phyloP scores from a whole-genome alignment of 2,113 vertebrate species.

The Phrynosoma blainvillii region DNA sequence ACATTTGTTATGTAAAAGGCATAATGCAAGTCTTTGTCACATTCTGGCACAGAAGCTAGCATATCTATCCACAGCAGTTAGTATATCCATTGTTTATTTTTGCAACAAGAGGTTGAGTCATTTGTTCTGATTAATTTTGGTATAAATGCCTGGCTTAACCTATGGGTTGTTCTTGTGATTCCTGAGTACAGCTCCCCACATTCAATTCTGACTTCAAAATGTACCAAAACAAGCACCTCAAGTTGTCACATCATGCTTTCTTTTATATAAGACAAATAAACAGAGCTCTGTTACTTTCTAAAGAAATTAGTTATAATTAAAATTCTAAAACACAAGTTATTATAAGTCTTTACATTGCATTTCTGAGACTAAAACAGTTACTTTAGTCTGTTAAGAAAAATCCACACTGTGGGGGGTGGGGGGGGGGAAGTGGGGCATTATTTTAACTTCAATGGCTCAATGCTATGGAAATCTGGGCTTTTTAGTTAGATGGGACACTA shows the following conservation, averaged over 20 bases:
- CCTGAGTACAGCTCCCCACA: not conserved
- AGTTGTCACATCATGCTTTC: not conserved
- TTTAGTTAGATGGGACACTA: no score
- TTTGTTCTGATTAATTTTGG: not conserved
- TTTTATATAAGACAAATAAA: not conserved
- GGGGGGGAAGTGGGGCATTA: no score
- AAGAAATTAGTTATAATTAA: no score
- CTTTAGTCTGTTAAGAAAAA: no score
- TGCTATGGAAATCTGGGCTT: no score
- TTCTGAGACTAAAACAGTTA: no score
- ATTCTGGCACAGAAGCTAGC: not conserved
- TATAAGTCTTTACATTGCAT: no score
- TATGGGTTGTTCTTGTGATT: not conserved
- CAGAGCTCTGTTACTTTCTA: not conserved
- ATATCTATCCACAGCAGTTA: not conserved
- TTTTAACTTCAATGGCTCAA: no score
- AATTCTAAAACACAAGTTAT: no score
- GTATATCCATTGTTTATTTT: not conserved
- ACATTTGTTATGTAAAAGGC: no score
- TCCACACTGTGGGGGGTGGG: no score
- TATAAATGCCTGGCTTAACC: not conserved
- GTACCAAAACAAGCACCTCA: not conserved
- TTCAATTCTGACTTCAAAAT: not conserved
- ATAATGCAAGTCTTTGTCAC: not conserved
- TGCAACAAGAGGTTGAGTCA: not conserved